Conservation (phyloP, 2,113 vertebrate genomes). For the Cochlearius cochlearius region DNA sequence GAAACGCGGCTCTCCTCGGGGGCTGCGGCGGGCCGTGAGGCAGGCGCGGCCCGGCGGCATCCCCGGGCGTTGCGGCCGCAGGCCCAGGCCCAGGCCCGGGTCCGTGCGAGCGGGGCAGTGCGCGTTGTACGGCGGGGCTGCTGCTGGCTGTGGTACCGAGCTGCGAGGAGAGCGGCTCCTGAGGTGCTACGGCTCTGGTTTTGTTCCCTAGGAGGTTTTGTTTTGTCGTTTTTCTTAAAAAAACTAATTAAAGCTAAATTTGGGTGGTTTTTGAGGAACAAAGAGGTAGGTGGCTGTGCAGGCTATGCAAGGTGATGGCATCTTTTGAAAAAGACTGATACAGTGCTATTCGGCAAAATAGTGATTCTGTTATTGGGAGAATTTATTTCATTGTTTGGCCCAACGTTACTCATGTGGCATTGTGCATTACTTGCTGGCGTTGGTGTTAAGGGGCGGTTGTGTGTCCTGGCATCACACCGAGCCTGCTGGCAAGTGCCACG, state of each 20-base stretch:
- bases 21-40: neutral
- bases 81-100: too few species aligned
- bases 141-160: too few species aligned
- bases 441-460: neutral
- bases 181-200: too few species aligned
- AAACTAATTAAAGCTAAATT: too few species aligned
- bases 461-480: neutral
- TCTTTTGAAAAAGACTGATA: neutral
- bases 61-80: too few species aligned
- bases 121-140: neutral
- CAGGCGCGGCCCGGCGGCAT: neutral
- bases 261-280: neutral
- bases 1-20: neutral
- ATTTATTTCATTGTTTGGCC: neutral
- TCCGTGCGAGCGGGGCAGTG: too few species aligned
- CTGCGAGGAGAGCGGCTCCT: neutral
- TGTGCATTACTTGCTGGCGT: accelerated
- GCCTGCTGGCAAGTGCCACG: too few species aligned
- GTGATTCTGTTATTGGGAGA: neutral
- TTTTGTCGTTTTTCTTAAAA: neutral
- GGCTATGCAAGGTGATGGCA: neutral
- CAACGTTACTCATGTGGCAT: accelerated
- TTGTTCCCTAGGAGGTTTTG: neutral
- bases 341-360: neutral
- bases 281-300: neutral